phyloP scores from a whole-genome alignment of 2,888 invertebrate genomes.

The Leuctra nigra region DNA sequence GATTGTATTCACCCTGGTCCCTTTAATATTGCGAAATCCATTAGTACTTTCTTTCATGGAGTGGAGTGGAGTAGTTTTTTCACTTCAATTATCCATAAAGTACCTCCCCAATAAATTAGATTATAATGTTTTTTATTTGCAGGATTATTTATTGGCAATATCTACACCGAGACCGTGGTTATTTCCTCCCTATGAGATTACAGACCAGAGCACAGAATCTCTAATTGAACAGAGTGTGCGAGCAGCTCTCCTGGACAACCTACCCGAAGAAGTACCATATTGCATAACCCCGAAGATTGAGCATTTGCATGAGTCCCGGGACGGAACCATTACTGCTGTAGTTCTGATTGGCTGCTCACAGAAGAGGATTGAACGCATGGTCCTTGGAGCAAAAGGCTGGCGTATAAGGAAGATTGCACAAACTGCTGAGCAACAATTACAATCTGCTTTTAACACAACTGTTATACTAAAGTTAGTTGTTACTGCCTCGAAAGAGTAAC shows the following conservation, averaged over 20 bases:
- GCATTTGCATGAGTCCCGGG: slow-evolving; percentile 46
- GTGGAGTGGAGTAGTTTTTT: too few species aligned
- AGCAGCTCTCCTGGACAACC: slow-evolving; percentile 74
- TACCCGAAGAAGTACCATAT: slow-evolving; percentile 86
- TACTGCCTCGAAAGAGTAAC: too few species aligned
- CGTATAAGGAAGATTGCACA: slow-evolving; percentile 64
- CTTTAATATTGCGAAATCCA: too few species aligned
- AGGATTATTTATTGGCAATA: slow-evolving; percentile 61
- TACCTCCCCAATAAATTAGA: too few species aligned
- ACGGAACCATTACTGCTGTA: slow-evolving; percentile 46
- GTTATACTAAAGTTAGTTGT: slow-evolving; percentile 44
- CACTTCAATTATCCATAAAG: too few species aligned
- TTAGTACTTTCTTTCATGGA: too few species aligned
- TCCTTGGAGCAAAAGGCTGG: slow-evolving; percentile 61
- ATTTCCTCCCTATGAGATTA: slow-evolving; percentile 58
- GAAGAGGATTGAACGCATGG: slow-evolving; percentile 53
- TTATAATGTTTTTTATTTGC: slow-evolving; percentile 27
- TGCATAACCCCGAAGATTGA: slow-evolving; percentile 57
- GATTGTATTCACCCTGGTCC: too few species aligned
- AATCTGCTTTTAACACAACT: slow-evolving; percentile 56
- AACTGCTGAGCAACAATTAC: slow-evolving; percentile 54
- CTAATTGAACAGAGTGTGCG: slow-evolving; percentile 69
- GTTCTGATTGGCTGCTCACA: slow-evolving; percentile 58
- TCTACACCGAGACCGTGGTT: slow-evolving; percentile 63
- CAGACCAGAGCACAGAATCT: slow-evolving; percentile 64